Evolutionary conservation across 2,797 vertebrate genomes (phyloP).

Genomic region (Chloroceryle amazona): DNA sequence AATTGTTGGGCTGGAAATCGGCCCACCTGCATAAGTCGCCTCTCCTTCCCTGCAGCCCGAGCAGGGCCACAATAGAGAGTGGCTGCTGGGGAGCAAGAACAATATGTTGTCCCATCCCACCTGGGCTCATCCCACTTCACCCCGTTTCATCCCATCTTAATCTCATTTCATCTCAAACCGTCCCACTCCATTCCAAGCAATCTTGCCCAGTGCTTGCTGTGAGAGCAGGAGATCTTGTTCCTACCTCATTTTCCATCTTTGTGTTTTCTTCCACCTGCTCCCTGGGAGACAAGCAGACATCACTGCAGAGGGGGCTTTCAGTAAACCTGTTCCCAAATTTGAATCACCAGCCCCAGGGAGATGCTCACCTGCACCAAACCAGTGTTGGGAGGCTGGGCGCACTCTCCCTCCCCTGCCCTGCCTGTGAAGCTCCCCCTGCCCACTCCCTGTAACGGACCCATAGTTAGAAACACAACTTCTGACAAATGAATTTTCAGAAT

Average conservation of each 20-base stretch:
- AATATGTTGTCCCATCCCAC: rapidly evolving
- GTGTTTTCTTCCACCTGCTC: neutral
- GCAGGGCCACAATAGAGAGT: neutral
- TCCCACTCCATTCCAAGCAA: rapidly evolving
- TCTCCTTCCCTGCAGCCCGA: neutral
- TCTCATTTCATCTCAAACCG: neutral
- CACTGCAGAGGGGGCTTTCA: neutral
- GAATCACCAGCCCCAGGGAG: neutral
- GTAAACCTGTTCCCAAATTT: neutral
- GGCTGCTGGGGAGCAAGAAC: neutral
- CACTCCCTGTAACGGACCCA: neutral
- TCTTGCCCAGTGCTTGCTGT: neutral
- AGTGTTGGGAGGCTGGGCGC: neutral
- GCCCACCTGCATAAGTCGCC: neutral
- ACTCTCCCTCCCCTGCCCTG: neutral
- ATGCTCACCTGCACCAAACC: neutral
- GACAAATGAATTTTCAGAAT: constrained; percentile 45
- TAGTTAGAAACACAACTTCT: constrained; percentile 17
- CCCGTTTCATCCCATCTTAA: rapidly evolving
- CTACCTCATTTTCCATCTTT: neutral
- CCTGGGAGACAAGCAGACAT: neutral
- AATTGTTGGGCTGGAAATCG: neutral
- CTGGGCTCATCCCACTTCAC: neutral
- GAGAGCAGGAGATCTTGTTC: neutral
- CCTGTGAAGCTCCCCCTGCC: neutral